phyloP scores from a whole-genome alignment of 1,140 invertebrate species.

The Lepidotrigona ventralis region DNA sequence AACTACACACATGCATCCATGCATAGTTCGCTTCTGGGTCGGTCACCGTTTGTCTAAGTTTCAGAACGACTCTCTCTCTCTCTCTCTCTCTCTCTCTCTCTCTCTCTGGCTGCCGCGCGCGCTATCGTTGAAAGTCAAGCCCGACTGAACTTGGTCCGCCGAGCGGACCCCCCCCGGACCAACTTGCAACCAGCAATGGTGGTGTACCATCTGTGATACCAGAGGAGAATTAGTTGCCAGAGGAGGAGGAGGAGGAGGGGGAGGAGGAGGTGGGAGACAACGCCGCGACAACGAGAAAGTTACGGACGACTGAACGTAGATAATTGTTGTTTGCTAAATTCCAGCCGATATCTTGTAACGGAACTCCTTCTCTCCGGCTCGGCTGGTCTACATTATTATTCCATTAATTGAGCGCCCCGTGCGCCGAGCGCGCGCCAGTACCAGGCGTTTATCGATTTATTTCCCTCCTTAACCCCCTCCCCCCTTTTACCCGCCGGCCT shows the following conservation, averaged over 20 bases:
- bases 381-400: conserved; percentile 33
- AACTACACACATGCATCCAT: neutral
- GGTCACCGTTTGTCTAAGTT: conserved; percentile 56
- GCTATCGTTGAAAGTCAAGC: conserved; percentile 61
- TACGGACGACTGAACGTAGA: conserved; percentile 48
- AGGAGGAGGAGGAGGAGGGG: no score
- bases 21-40: conserved; percentile 50
- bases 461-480: neutral
- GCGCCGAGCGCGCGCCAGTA: neutral
- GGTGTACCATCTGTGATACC: conserved; percentile 52
- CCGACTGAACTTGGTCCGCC: conserved; percentile 54
- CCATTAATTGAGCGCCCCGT: conserved; percentile 46
- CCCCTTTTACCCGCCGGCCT: no score
- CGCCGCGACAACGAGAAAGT: conserved; percentile 49
- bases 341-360: conserved; percentile 44
- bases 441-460: conserved; percentile 34
- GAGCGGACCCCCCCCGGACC: neutral
- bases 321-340: conserved; percentile 61
- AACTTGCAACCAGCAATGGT: conserved; percentile 53
- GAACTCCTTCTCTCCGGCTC: conserved; percentile 14
- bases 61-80: conserved; percentile 20
- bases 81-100: neutral
- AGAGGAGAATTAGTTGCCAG: conserved; percentile 53
- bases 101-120: neutral
- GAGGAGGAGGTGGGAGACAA: conserved; percentile 16